Conservation (phyloP, 2,113 vertebrate species). For the Myotis yumanensis region DNA sequence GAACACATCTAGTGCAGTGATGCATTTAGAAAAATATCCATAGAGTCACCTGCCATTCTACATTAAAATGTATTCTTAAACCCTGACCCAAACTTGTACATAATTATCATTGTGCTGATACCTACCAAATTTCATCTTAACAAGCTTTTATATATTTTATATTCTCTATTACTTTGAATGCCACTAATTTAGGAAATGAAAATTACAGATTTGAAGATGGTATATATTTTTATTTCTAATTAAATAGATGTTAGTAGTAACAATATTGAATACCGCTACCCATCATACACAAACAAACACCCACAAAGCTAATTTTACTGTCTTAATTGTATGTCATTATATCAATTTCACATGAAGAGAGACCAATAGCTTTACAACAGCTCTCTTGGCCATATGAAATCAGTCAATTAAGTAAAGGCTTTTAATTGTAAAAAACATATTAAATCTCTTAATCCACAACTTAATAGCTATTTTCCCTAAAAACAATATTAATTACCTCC, state of each 20-base stretch:
- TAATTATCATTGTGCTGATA: background rate
- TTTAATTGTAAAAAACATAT: slow-evolving; percentile 78
- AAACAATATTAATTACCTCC: slow-evolving; percentile 82
- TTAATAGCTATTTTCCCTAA: slow-evolving; percentile 75
- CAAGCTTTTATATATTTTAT: background rate
- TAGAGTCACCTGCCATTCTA: background rate
- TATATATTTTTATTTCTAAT: background rate
- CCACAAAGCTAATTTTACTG: background rate
- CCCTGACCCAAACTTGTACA: background rate
- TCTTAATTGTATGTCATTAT: background rate
- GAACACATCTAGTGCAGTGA: background rate
- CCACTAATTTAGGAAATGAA: background rate
- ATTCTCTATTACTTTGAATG: background rate
- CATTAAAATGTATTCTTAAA: background rate
- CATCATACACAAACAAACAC: background rate
- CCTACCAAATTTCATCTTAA: background rate
- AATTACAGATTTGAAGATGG: background rate
- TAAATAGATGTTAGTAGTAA: background rate
- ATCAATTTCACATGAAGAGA: background rate
- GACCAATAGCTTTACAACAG: background rate
- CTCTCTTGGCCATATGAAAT: slow-evolving; percentile 45
- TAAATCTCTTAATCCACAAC: slow-evolving; percentile 74
- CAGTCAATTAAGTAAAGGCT: slow-evolving; percentile 55
- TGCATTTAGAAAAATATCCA: background rate
- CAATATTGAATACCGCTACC: background rate